Conservation (phyloP, 1,140 invertebrate species). For the Drosophila punjabiensis region DNA sequence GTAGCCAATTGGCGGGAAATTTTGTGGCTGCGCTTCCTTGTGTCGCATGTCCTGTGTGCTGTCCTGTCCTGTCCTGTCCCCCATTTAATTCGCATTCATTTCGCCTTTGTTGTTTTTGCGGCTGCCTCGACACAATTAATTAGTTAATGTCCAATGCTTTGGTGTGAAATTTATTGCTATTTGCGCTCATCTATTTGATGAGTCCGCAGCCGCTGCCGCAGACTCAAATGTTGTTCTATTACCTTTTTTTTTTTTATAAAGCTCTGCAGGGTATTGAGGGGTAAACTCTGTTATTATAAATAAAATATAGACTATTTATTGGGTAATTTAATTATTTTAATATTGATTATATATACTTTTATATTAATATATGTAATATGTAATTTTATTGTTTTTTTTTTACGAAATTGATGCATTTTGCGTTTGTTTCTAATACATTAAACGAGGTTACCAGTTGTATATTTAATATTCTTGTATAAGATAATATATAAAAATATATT, state of each 20-base stretch:
- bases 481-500: too few relatives aligned
- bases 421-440: too few relatives aligned
- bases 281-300: not conserved
- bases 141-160: constrained; percentile 77
- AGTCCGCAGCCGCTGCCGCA: constrained; percentile 34
- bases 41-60: not conserved
- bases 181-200: constrained; percentile 67
- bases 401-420: not conserved
- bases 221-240: constrained; percentile 19
- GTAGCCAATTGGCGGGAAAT: constrained; percentile 17
- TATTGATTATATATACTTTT: not conserved
- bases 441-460: not conserved
- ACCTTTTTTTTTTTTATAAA: not conserved
- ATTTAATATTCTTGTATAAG: not conserved
- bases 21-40: constrained; percentile 3
- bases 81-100: constrained; percentile 38
- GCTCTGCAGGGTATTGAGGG: not conserved
- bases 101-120: constrained; percentile 60
- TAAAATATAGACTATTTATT: too few relatives aligned
- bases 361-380: too few relatives aligned
- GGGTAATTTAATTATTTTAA: not conserved
- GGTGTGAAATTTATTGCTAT: constrained; percentile 80
- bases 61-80: not conserved
- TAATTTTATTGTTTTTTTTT: not conserved
- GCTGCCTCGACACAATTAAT: constrained; percentile 79